Base-by-base conservation (phyloP, 2,113 vertebrate genomes). In the Myiopsitta monachus region DNA sequence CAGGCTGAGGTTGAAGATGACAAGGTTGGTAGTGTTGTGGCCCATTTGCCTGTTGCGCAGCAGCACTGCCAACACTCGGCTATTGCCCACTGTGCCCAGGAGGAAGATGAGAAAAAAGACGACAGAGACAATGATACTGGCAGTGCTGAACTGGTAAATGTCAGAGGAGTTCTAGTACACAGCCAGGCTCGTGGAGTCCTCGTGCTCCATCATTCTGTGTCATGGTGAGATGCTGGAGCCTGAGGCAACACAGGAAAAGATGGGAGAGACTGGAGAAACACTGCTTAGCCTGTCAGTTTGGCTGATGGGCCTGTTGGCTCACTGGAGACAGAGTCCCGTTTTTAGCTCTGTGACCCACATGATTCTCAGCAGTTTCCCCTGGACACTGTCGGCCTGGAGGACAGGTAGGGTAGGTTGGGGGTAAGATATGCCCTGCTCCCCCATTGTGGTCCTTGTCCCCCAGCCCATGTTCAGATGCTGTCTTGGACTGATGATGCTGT, bases 61-160 rank as follows among this genome's bases (percentile, higher is more conserved):
- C 27, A 99, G 98, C 89, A 99, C 98, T 2, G 98, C 98, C 14
- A 99, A 97, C 52, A 99, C 98, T 92, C 99, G 94, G 92, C 98
- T 99, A 95, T 99, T 99, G 51, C 98, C 99, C 6, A 99, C 95
- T 3, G 98, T 99, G 59, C 99, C 98, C 72, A 99, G 97, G 52
- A 99, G 97, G 89, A 99, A 99, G 92, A 99, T 99, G 95, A 99
- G 97, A 8, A 98, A 98, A 98, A 99, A 99, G 69, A 99, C 98
- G 57, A 99, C 98, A 1, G 98, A 98, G 26, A 99, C 98, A 10
- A 99, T 98, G 36, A 98, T 92, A 6, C 98, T 98, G 95, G 98
- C 98, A 38, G 98, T 97, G 92, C 98, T 98, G 75, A 98, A 97
- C 95, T 98, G 98, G 94, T 98, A 98, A 95, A 94, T 98, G 28